phyloP scores from a whole-genome alignment of 2,888 invertebrate genomes.

The Rhingia rostrata region DNA sequence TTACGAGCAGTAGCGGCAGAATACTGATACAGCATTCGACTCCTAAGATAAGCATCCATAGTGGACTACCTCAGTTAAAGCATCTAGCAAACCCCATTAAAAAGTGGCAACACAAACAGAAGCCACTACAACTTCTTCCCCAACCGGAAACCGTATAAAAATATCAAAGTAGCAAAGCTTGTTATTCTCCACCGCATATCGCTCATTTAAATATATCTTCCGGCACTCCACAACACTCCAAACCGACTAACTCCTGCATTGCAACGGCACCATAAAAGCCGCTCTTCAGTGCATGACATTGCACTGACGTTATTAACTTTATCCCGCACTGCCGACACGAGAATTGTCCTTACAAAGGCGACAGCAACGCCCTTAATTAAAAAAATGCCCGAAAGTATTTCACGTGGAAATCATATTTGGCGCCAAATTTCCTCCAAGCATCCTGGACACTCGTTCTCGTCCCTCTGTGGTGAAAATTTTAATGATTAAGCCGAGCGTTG shows the following conservation, averaged over 20 bases:
- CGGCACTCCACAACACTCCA: conserved; percentile 42
- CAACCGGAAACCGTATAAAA: not conserved
- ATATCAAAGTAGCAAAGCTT: conserved; percentile 66
- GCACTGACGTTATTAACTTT: conserved; percentile 36
- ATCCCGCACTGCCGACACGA: conserved; percentile 5
- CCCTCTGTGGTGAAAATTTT: conserved; percentile 53
- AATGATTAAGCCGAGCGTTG: conserved; percentile 69
- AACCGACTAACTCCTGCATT: conserved; percentile 4
- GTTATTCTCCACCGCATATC: conserved; percentile 42
- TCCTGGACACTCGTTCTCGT: conserved; percentile 6
- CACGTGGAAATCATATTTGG: conserved; percentile 74
- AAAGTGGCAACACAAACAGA: too few relatives aligned
- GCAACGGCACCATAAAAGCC: conserved; percentile 46
- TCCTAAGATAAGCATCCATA: too few relatives aligned
- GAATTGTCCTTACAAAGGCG: conserved; percentile 34
- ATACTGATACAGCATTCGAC: too few relatives aligned
- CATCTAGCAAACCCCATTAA: not conserved
- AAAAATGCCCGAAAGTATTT: conserved; percentile 73
- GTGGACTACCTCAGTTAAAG: too few relatives aligned
- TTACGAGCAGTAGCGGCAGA: too few relatives aligned
- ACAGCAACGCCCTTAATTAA: conserved; percentile 65
- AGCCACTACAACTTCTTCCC: too few relatives aligned
- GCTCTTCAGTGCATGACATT: conserved; percentile 48
- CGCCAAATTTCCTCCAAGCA: conserved; percentile 68
- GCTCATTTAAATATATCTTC: conserved; percentile 55